phyloP scores from a whole-genome alignment of 2,888 invertebrate species.

The Litoditis marina region DNA sequence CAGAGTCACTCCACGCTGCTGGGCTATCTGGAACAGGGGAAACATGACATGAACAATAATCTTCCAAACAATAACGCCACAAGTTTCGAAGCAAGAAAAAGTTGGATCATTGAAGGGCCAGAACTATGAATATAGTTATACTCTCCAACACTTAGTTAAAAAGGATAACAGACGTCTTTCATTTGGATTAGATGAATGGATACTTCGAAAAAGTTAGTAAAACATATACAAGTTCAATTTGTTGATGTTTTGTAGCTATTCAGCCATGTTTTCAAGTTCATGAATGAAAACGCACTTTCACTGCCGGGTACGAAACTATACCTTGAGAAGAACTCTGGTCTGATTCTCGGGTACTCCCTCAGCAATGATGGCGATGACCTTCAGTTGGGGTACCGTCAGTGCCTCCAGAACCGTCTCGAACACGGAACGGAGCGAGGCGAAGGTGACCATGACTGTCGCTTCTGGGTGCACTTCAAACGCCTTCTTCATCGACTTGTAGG shows the following conservation, averaged over 20 bases:
- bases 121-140: too few species aligned
- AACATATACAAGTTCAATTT: not conserved
- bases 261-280: too few species aligned
- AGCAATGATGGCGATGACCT: constrained; percentile 94
- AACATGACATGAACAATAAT: too few species aligned
- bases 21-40: constrained; percentile 60
- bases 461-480: constrained; percentile 91
- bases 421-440: constrained; percentile 93
- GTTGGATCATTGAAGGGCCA: too few species aligned
- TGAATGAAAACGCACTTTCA: too few species aligned
- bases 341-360: constrained; percentile 99
- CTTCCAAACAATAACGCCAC: too few species aligned
- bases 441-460: constrained; percentile 89
- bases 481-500: constrained; percentile 94
- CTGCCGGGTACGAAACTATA: too few species aligned
- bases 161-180: not conserved
- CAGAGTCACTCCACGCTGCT: constrained; percentile 79
- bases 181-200: not conserved
- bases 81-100: too few species aligned
- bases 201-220: not conserved
- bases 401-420: constrained; percentile 94
- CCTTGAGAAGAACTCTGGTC: constrained; percentile 82
- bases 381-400: constrained; percentile 78
- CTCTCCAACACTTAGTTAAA: not conserved
- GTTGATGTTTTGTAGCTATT: too few species aligned